Percentiles rank a stretch among this genome's conserved stretches.
phyloP scores from a whole-genome alignment of 2,888 invertebrate genomes.

The Meteorus cinctellus region DNA sequence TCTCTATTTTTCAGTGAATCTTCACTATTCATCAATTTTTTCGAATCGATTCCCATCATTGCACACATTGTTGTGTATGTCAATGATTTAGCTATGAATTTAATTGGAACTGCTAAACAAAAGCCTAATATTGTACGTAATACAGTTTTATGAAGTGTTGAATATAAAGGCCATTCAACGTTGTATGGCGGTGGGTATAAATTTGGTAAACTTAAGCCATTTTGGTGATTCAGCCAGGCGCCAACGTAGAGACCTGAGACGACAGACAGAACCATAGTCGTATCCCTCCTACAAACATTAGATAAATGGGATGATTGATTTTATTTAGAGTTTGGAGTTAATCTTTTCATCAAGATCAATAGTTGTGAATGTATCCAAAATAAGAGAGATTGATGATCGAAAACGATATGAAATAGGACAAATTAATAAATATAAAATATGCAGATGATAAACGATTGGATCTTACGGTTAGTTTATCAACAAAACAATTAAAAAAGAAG shows the following conservation, averaged over 20 bases:
- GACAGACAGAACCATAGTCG: conserved; percentile 89
- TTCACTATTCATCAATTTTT: conserved; percentile 79
- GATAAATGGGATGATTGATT: background rate
- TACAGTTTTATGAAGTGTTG: conserved; percentile 81
- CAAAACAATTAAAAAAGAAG: conserved; percentile 1
- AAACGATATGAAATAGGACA: too few species aligned
- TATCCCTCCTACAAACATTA: conserved; percentile 85
- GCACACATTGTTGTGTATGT: conserved; percentile 83
- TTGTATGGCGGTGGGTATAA: conserved; percentile 82
- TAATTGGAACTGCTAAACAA: conserved; percentile 81
- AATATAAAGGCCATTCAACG: conserved; percentile 86
- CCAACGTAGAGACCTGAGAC: conserved; percentile 86
- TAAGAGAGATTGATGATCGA: too few species aligned
- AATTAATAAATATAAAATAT: too few species aligned
- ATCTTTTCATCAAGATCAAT: too few species aligned
- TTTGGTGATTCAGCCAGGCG: conserved; percentile 89
- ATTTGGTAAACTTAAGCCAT: conserved; percentile 80
- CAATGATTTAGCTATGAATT: conserved; percentile 80
- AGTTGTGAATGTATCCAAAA: too few species aligned
- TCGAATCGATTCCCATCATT: conserved; percentile 80
- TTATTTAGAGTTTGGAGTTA: too few species aligned
- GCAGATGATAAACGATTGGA: too few species aligned
- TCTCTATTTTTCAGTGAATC: conserved; percentile 81
- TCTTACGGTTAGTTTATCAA: too few species aligned
- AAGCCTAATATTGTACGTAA: conserved; percentile 86